Evolutionary conservation across 2,888 invertebrate species (phyloP), one percentile per base, ranked within the genome.

Genomic region (Timandra comae): DNA sequence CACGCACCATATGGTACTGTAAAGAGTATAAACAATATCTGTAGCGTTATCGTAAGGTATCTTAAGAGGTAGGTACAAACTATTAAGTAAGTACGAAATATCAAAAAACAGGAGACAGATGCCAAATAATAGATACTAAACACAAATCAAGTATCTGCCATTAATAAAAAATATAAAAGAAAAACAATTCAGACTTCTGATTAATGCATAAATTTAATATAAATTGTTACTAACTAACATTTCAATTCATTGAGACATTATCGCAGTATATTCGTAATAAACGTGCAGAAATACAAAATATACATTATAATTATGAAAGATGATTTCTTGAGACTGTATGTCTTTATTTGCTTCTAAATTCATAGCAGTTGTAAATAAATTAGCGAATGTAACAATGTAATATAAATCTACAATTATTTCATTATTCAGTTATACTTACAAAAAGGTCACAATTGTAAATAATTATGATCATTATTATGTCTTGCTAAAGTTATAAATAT

Each of bases 1-100:
- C 73, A 70, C 58, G 65, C 61, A 75, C 67, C 65, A 43, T 65
- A 58, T 58, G 70, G 68, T 70, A 69, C 61, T 63, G 60, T 60
- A 60, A 56, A 57, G 51, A 56, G 56, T 62, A 53, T 57, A 63
- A 63, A 67, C 57, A 58, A 56, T 60, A 45, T 52, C 42, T 46
- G 49, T 54, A 49, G 38, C 34, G n/a, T 46, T 46, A 46, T 49
- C 52, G 52, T 46, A 49, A 56, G 47, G 56, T 59, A 50, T 63
- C 52, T 32, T 52, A 57, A 60, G 57, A 69, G 64, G 60, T 67
- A 70, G 64, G 60, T 56, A 52, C 56, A 49, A 61, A 63, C 55
- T 61, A 57, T 61, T 33, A 55, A 30, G 53, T 60, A 65, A 66
- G 61, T 68, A 72, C 59, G 52, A 65, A 58, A 51, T 61, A 44